Percentiles rank a stretch among this genome's conserved stretches.
These are phyloP conservation scores for Isotomurus palustris DNA, from an alignment of 2,888 invertebrate species.

Conservation along the genomic window DNA sequence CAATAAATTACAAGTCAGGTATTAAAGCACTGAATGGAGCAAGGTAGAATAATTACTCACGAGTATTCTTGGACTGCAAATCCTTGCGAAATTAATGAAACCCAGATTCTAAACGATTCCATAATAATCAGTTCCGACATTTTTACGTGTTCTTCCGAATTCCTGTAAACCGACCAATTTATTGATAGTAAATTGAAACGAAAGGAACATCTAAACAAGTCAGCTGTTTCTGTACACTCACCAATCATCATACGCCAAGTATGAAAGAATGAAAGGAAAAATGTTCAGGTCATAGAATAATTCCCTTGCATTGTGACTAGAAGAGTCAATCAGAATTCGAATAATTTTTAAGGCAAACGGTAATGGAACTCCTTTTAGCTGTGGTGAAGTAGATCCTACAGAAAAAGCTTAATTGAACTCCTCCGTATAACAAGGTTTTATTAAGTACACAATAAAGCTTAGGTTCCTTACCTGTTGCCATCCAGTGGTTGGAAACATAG, in stretches of 20 bases:
- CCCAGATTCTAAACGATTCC: conserved; percentile 32
- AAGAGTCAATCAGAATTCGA: conserved; percentile 25
- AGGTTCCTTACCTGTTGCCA: conserved; percentile 8
- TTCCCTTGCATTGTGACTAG: conserved; percentile 16
- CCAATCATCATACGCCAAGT: conserved; percentile 31
- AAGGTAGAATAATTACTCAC: conserved; percentile 13
- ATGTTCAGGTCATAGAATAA: conserved; percentile 19
- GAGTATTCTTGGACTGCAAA: conserved; percentile 29
- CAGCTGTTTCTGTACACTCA: neutral
- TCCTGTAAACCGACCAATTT: neutral
- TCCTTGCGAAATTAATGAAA: conserved; percentile 21
- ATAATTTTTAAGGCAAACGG: conserved; percentile 22
- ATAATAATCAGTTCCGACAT: conserved; percentile 22
- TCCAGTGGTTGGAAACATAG: conserved; percentile 24
- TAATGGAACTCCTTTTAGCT: conserved; percentile 22
- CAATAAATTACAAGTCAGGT: neutral
- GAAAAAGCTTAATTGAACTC: neutral
- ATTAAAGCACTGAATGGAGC: neutral
- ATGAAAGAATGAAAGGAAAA: conserved; percentile 26
- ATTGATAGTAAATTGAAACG: neutral
- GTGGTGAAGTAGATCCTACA: neutral
- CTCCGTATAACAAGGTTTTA: neutral
- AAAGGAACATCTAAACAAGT: neutral
- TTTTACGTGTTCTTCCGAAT: conserved; percentile 15
- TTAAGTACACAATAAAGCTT: neutral